These are phyloP conservation scores for Nymphalis c-album DNA, from an alignment of 2,888 invertebrate species.

Conservation along the genomic window DNA sequence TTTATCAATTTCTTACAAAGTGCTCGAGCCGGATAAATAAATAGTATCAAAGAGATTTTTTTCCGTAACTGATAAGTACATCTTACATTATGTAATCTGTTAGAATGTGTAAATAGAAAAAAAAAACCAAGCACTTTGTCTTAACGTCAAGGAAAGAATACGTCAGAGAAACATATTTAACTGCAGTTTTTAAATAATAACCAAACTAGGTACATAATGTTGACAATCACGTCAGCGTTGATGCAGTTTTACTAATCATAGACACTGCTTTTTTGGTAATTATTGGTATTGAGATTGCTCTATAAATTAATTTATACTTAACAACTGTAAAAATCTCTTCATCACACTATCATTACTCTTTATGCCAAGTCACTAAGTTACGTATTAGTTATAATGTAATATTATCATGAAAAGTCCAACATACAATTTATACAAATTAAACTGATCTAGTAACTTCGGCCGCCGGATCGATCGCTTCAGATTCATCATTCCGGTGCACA, in stretches of 20 bases:
- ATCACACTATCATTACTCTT: slow-evolving; percentile 79
- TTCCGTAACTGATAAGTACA: slow-evolving; percentile 23
- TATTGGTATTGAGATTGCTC: slow-evolving; percentile 82
- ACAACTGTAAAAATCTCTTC: slow-evolving; percentile 82
- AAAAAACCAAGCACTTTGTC: slow-evolving; percentile 31
- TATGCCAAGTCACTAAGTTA: slow-evolving; percentile 80
- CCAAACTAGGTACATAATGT: slow-evolving; percentile 35
- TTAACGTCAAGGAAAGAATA: slow-evolving; percentile 18
- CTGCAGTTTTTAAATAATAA: slow-evolving; percentile 24
- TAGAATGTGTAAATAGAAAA: slow-evolving; percentile 13
- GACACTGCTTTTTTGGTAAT: slow-evolving; percentile 81
- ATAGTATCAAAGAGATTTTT: slow-evolving; percentile 23
- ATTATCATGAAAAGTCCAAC: slow-evolving; percentile 79
- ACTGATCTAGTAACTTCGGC: slow-evolving; percentile 76
- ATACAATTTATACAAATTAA: slow-evolving; percentile 82
- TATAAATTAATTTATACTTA: slow-evolving; percentile 82
- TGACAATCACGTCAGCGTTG: slow-evolving; percentile 71
- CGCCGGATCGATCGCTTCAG: slow-evolving; percentile 66
- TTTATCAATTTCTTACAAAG: slow-evolving; percentile 50
- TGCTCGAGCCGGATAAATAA: slow-evolving; percentile 46
- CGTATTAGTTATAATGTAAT: slow-evolving; percentile 80
- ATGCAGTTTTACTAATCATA: slow-evolving; percentile 74
- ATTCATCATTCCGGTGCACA: slow-evolving; percentile 55
- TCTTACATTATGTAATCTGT: slow-evolving; percentile 19
- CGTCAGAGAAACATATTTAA: slow-evolving; percentile 19